Conservation (phyloP, 2,888 invertebrate genomes). For the Epinotia nisella region DNA sequence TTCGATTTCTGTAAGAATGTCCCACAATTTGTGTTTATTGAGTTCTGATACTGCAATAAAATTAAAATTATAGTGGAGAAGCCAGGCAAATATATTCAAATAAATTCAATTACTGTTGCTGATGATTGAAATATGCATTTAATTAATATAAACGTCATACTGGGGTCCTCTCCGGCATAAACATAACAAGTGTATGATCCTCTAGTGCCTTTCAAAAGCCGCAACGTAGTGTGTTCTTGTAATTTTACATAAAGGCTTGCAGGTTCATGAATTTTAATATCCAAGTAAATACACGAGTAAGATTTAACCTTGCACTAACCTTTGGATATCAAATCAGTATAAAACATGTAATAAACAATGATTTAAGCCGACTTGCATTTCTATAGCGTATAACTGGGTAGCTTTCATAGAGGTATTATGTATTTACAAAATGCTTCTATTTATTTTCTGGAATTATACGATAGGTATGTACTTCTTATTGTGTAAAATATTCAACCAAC, state of each 20-base stretch:
- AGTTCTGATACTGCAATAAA: too few species aligned
- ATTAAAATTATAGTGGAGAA: background rate
- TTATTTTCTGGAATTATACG: background rate
- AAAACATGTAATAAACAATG: conserved; percentile 10
- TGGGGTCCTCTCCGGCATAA: conserved; percentile 11
- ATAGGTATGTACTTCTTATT: background rate
- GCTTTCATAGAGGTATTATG: background rate
- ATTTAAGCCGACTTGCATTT: conserved; percentile 9
- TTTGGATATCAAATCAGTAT: conserved; percentile 21
- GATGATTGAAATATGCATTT: conserved; percentile 21
- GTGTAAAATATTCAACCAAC: too few species aligned
- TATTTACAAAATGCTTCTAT: background rate
- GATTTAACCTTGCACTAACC: conserved; percentile 10
- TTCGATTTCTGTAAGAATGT: too few species aligned
- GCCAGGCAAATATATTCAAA: conserved; percentile 10
- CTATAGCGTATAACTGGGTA: background rate
- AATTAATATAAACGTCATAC: conserved; percentile 19
- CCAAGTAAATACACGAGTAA: conserved; percentile 10
- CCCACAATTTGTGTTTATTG: too few species aligned
- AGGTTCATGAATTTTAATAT: conserved; percentile 29
- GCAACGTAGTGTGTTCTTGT: conserved; percentile 10
- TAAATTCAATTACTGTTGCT: background rate
- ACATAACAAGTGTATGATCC: conserved; percentile 11
- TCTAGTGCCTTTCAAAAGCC: conserved; percentile 15
- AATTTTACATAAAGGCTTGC: conserved; percentile 13